A percentile compares a stretch with the other conserved stretches of the same genome.
phyloP scores from a whole-genome alignment of 2,888 invertebrate species.

The Drosophila picticornis region DNA sequence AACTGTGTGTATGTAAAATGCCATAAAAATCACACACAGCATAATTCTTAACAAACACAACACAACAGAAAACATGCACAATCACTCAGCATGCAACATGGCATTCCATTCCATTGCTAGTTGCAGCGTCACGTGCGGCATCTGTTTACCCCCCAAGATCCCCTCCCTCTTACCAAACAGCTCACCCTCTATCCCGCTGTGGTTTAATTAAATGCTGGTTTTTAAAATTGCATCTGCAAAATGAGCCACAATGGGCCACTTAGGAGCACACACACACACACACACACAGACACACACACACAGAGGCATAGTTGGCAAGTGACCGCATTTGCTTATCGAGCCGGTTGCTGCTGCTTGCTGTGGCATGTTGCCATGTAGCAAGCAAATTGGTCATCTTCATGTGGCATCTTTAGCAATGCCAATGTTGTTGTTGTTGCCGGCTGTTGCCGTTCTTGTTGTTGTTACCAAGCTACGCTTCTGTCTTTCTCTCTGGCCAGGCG shows the following conservation, averaged over 20 bases:
- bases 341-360: conserved; percentile 39
- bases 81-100: conserved; percentile 68
- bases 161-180: neutral
- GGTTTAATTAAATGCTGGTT: conserved; percentile 77
- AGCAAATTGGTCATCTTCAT: conserved; percentile 81
- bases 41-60: conserved; percentile 55
- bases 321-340: conserved; percentile 77
- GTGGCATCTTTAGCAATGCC: conserved; percentile 64
- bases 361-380: conserved; percentile 71
- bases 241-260: conserved; percentile 81
- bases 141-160: conserved; percentile 5
- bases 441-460: conserved; percentile 18
- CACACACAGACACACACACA: conserved; percentile 5
- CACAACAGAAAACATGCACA: conserved; percentile 57
- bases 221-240: conserved; percentile 78
- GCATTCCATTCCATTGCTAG: conserved; percentile 48
- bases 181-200: conserved; percentile 45
- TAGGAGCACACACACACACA: conserved; percentile 41
- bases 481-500: conserved; percentile 58
- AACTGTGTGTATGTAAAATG: conserved; percentile 52
- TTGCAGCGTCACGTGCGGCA: conserved; percentile 67
- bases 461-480: neutral
- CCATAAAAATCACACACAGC: conserved; percentile 72
- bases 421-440: conserved; percentile 20
- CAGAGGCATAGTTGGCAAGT: conserved; percentile 24